phyloP scores from a whole-genome alignment of 1,140 invertebrate genomes.

The Meloidogyne chitwoodi region DNA sequence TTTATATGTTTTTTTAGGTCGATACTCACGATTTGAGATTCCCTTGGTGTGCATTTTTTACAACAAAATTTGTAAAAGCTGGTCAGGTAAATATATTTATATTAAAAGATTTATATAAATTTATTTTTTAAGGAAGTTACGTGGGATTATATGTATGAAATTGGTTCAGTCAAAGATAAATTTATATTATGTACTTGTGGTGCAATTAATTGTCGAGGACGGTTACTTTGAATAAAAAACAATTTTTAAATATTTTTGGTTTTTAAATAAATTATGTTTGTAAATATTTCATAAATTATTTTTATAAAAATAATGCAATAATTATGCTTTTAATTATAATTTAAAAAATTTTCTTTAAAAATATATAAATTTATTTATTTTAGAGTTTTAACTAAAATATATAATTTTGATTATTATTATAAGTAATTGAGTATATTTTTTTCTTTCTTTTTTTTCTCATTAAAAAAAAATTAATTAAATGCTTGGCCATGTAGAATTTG shows the following conservation, averaged over 20 bases:
- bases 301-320: too few species aligned
- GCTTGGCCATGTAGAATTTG: constrained; percentile 34
- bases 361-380: too few species aligned
- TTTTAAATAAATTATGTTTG: too few species aligned
- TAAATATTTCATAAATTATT: too few species aligned
- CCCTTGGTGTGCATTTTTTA: constrained; percentile 28
- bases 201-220: constrained; percentile 14
- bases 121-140: constrained; percentile 19
- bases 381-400: too few species aligned
- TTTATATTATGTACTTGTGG: constrained; percentile 22
- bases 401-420: too few species aligned
- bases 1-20: not conserved
- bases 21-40: constrained; percentile 24
- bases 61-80: constrained; percentile 28
- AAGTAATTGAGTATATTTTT: too few species aligned
- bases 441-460: too few species aligned
- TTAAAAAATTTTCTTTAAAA: too few species aligned
- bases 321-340: too few species aligned
- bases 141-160: constrained; percentile 27
- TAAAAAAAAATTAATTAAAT: constrained; percentile 8
- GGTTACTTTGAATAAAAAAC: constrained; percentile 3
- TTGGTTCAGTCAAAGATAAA: constrained; percentile 6
- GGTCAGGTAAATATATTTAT: constrained; percentile 6
- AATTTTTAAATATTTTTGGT: not conserved
- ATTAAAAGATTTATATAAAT: not conserved